These are phyloP conservation scores for Graptemys geographica DNA, from an alignment of 2,797 vertebrate genomes.

Conservation along the genomic window DNA sequence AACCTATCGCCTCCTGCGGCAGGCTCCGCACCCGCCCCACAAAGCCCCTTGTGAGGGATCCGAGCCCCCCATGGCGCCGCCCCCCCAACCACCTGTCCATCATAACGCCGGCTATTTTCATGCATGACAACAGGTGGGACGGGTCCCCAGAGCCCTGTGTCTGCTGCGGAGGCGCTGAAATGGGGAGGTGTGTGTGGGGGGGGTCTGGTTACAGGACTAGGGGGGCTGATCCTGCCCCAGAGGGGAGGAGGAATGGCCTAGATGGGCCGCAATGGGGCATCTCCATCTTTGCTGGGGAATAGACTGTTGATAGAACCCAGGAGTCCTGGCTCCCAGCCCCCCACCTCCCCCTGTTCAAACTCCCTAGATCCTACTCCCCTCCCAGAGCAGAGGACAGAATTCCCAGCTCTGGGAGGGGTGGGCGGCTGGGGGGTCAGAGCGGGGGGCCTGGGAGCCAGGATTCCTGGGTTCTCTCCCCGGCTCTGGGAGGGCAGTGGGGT, in stretches of 20 bases:
- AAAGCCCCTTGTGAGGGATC: background rate
- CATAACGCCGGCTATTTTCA: constrained; percentile 33
- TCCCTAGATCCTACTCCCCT: too few relatives aligned
- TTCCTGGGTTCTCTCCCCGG: too few relatives aligned
- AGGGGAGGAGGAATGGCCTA: background rate
- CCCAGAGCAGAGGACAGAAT: background rate
- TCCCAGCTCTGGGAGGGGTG: background rate
- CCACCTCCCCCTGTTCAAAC: too few relatives aligned
- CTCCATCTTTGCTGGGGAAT: background rate
- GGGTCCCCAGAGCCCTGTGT: background rate
- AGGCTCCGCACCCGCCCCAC: background rate
- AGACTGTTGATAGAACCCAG: background rate
- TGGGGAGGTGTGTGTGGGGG: background rate
- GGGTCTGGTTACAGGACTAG: background rate
- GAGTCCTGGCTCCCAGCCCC: too few relatives aligned
- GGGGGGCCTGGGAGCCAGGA: too few relatives aligned
- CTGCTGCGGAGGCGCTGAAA: background rate
- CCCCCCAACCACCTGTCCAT: constrained; percentile 9
- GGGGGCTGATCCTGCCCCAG: background rate
- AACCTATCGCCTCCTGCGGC: background rate
- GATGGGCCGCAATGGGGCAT: background rate
- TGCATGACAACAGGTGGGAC: constrained; percentile 26
- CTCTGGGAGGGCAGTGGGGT: too few relatives aligned
- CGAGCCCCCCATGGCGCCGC: background rate
- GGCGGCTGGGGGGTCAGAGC: background rate